Evolutionary conservation across 2,113 vertebrate genomes (phyloP).

Genomic region (Charadrius vociferus): DNA sequence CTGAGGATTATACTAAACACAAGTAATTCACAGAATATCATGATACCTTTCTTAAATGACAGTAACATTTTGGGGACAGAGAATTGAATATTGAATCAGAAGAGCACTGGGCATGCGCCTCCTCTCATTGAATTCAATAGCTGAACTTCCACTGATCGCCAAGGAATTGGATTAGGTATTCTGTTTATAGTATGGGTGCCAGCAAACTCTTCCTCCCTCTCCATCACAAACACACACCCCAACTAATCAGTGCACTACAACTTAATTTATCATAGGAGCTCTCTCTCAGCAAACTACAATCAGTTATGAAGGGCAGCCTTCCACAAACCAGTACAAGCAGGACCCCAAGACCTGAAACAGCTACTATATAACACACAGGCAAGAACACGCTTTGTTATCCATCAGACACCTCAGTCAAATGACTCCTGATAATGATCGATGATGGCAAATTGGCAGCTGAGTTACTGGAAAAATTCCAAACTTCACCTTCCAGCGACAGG

Average conservation of each 20-base stretch:
- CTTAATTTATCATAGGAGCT: not conserved
- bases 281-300: not conserved
- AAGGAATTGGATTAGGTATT: not conserved
- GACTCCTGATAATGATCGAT: slow-evolving; percentile 40
- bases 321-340: not conserved
- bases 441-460: slow-evolving; percentile 41
- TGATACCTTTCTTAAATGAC: not conserved
- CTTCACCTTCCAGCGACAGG: slow-evolving; percentile 67
- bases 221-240: not conserved
- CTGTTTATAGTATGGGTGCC: not conserved
- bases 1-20: not conserved
- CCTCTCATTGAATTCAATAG: not conserved
- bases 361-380: not conserved
- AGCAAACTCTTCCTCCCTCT: not conserved
- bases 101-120: accelerated
- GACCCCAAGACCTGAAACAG: not conserved
- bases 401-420: slow-evolving; percentile 46
- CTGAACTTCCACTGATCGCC: not conserved
- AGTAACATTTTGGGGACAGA: not conserved
- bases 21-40: not conserved
- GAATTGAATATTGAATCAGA: not conserved
- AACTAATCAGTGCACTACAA: not conserved
- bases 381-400: not conserved
- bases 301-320: not conserved
- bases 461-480: slow-evolving; percentile 68